These are phyloP conservation scores for Chouioia cunea DNA, from an alignment of 2,888 invertebrate genomes.

Conservation along the genomic window DNA sequence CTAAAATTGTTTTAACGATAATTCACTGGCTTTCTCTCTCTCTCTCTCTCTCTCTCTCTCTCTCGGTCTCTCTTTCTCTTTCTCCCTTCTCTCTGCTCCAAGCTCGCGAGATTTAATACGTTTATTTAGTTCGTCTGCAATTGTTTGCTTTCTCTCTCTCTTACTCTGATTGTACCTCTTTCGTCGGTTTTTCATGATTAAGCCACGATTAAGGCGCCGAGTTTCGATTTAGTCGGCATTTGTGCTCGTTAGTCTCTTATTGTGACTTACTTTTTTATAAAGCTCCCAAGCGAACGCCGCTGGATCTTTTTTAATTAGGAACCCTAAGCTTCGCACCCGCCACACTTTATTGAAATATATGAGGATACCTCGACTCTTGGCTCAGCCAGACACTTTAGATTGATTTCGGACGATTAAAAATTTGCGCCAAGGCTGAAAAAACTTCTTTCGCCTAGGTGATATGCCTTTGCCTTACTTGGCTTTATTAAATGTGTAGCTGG, in stretches of 20 bases:
- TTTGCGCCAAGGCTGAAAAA: too few relatives aligned
- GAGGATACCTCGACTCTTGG: neutral
- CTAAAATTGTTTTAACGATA: constrained; percentile 60
- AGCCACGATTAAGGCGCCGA: constrained; percentile 33
- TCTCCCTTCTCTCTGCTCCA: constrained; percentile 33
- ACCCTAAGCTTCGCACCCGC: neutral
- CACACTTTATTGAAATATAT: constrained; percentile 30
- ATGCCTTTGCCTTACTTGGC: too few relatives aligned
- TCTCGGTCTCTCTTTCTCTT: too few relatives aligned
- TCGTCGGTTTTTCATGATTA: constrained; percentile 33
- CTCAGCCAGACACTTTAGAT: neutral
- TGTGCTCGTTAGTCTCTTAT: constrained; percentile 29
- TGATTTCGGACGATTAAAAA: constrained; percentile 17
- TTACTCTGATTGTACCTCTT: constrained; percentile 13
- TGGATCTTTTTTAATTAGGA: constrained; percentile 29
- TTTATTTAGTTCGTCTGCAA: constrained; percentile 34
- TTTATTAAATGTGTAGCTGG: too few relatives aligned
- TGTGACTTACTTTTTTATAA: constrained; percentile 6
- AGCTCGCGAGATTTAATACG: constrained; percentile 36
- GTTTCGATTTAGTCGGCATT: constrained; percentile 19
- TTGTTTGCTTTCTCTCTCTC: constrained; percentile 21
- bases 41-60: constrained; percentile 9
- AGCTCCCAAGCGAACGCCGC: neutral
- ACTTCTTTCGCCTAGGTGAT: too few relatives aligned
- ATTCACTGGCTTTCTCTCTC: constrained; percentile 51